These are phyloP conservation scores for Ciconia maguari DNA, from an alignment of 2,113 vertebrate genomes.

Conservation along the genomic window DNA sequence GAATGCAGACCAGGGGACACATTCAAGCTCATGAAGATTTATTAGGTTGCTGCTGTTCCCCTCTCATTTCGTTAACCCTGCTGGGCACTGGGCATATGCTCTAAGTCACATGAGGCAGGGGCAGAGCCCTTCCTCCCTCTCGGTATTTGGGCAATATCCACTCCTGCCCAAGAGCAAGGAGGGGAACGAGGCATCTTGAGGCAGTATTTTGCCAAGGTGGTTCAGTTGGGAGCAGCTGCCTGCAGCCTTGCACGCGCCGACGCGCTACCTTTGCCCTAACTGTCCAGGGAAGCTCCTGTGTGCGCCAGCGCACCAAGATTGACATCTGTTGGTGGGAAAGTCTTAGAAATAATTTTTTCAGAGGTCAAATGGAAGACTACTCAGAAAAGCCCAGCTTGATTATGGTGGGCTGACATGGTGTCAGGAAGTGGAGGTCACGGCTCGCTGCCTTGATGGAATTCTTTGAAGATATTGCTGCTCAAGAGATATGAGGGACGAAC, in stretches of 20 bases:
- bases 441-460: not conserved
- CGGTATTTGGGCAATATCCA: not conserved
- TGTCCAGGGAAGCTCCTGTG: not conserved
- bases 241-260: fast-evolving
- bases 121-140: not conserved
- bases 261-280: not conserved
- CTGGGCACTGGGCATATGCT: not conserved
- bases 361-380: not conserved
- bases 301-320: not conserved
- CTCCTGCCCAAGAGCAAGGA: not conserved
- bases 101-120: not conserved
- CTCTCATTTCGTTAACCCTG: not conserved
- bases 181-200: not conserved
- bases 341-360: not conserved
- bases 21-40: not conserved
- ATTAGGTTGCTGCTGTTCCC: not conserved
- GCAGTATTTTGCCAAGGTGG: not conserved
- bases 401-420: fast-evolving
- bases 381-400: not conserved
- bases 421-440: not conserved
- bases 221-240: not conserved
- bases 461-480: slow-evolving; percentile 20
- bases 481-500: not conserved
- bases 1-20: not conserved
- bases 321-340: not conserved